phyloP scores from a whole-genome alignment of 2,888 invertebrate species.

The Suillia variegata region DNA sequence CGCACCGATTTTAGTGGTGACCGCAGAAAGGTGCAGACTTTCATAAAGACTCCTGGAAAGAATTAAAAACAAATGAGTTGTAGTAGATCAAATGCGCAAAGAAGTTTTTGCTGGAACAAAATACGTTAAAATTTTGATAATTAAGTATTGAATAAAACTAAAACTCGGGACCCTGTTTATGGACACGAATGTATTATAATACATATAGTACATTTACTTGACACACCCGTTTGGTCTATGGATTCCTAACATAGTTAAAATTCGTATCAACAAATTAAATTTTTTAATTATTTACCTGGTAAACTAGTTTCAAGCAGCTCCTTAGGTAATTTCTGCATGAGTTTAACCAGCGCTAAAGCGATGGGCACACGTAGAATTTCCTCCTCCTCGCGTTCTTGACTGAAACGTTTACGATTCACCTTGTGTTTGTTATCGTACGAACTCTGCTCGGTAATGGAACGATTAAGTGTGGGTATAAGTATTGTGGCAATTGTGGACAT shows the following conservation, averaged over 20 bases:
- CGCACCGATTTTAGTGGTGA: conserved; percentile 88
- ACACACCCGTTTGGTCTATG: too few species aligned
- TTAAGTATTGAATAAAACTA: too few species aligned
- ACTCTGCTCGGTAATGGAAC: conserved; percentile 71
- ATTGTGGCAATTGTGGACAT: conserved; percentile 72
- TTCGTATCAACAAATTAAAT: too few species aligned
- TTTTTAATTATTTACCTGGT: conserved; percentile 63
- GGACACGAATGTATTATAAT: too few species aligned
- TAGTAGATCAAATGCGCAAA: not conserved
- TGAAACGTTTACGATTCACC: conserved; percentile 72
- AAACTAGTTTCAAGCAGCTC: conserved; percentile 76
- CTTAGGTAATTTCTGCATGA: conserved; percentile 84
- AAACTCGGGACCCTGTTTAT: too few species aligned
- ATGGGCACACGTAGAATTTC: conserved; percentile 90
- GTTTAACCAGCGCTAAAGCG: conserved; percentile 88
- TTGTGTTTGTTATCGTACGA: conserved; percentile 79
- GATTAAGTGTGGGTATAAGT: conserved; percentile 81
- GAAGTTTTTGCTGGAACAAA: too few species aligned
- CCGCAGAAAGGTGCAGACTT: conserved; percentile 87
- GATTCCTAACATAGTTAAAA: too few species aligned
- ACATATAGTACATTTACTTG: too few species aligned
- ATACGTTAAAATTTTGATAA: too few species aligned
- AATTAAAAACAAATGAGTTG: not conserved
- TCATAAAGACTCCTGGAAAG: conserved; percentile 79
- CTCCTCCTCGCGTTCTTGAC: conserved; percentile 81